Evolutionary conservation across 2,797 vertebrate species (phyloP), one percentile per base, ranked within the genome.

Genomic region (Streptopelia turtur): DNA sequence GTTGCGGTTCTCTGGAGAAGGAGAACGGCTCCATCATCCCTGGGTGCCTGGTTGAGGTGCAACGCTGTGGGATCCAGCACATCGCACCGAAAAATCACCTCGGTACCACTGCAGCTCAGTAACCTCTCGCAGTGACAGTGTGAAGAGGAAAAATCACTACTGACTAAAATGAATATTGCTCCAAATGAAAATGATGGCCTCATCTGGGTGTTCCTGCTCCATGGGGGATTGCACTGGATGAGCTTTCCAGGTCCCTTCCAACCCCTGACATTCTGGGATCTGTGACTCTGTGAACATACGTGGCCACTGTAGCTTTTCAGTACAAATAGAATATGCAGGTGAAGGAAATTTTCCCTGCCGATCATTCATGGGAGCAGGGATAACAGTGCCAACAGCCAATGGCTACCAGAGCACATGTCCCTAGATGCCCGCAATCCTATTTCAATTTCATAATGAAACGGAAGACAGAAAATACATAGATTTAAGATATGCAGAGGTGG

Each of bases 401-500:
- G n/a, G 28, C 49, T 64, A 27, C 50, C 66, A 64, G 37, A 72
- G 63, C 82, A 64, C 41, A 71, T 61, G 39, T 59, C 92, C 72
- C 84, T 53, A 13, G 6, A 9, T 13, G 28, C 14, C 16, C 61
- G 37, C 33, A 69, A 77, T 49, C 69, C 53, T 12, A 23, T 69
- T 80, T 87, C 92, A 50, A 83, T 70, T 83, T 75, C 28, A 65
- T 37, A 45, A 52, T 43, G 82, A 60, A 63, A 65, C 30, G 47
- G 59, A 84, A 90, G 37, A 23, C 47, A 59, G 65, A 59, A 92
- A 90, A 77, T 35, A 52, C 25, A 35, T 41, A 76, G 93, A 88
- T 90, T 87, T 86, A 83, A 96, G 75, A 78, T 94, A 93, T 91
- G 96, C 95, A 93, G 95, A 92, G 97, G 95, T 94, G 89, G 96